Evolutionary conservation across 2,888 invertebrate genomes (phyloP), one percentile per base, ranked within the genome.

Genomic region (Panorpa germanica): DNA sequence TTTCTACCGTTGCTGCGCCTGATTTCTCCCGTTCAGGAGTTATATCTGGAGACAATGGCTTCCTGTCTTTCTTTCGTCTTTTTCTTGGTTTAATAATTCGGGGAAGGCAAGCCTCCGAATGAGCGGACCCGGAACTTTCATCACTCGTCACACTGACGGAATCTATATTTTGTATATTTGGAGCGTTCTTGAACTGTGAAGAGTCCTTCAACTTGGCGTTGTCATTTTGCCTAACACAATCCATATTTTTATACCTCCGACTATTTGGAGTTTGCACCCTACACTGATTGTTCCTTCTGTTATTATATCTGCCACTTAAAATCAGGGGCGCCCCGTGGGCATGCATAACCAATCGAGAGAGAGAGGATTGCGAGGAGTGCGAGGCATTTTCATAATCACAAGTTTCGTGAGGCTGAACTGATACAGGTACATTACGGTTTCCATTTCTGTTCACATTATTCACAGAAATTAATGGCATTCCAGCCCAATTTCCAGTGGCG

Each of bases 21-120:
- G n/a, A n/a, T n/a, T n/a, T n/a, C n/a, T 27, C 18, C 10, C 5
- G n/a, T 5, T 14, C 9, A 10, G 15, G n/a, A 12, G 15, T 27
- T 4, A 12, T 4, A 25, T 11, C 25, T 4, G n/a, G n/a, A 17
- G n/a, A n/a, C n/a, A n/a, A n/a, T 19, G 80, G 76, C 54, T 82
- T 80, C 41, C 82, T 63, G 49, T 85, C 85, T 55, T 85, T 86
- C 70, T 85, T 86, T 48, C 85, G 70, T 29, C 86, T 66, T 50
- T 86, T 86, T 28, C 86, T 61, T 5, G 85, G 85, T 52, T 86
- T 86, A 44, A 86, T 85, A 38, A 86, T 83, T 41, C 86, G 65
- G 38, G 85, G 85, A 46, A 85, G 57, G 55, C 77, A 77, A 39
- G 74, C 76, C 47, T 80, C 81, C 7, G 34, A 60, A 44, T 61